These are phyloP conservation scores for Stratiomys singularior DNA, from an alignment of 2,888 invertebrate genomes.

Conservation along the genomic window DNA sequence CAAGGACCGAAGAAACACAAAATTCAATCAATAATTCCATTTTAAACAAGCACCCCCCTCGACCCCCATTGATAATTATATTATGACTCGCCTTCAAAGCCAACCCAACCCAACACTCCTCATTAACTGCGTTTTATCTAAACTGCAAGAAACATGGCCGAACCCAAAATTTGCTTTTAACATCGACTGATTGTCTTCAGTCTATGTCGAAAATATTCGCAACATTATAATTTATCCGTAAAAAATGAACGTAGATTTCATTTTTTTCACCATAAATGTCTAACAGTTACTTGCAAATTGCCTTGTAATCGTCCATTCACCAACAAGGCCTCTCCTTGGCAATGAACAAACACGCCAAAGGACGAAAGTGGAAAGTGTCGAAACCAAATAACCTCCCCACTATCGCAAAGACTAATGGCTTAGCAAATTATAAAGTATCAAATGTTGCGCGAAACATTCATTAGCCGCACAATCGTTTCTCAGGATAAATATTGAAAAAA, in stretches of 20 bases:
- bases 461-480: not conserved
- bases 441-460: not conserved
- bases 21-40: too few relatives aligned
- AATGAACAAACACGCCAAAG: not conserved
- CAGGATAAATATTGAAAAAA: not conserved
- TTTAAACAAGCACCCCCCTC: too few relatives aligned
- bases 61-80: too few relatives aligned
- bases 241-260: not conserved
- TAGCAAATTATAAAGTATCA: not conserved
- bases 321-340: not conserved
- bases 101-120: too few relatives aligned
- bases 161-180: too few relatives aligned
- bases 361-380: constrained; percentile 1
- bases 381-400: not conserved
- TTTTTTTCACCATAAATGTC: not conserved
- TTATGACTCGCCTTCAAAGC: too few relatives aligned
- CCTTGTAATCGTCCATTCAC: not conserved
- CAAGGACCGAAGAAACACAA: too few relatives aligned
- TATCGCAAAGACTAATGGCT: not conserved
- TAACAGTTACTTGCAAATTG: not conserved
- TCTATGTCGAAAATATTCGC: not conserved
- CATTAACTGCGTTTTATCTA: too few relatives aligned
- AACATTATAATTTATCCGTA: not conserved
- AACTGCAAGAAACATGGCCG: too few relatives aligned
- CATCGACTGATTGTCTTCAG: not conserved